Base-by-base conservation (phyloP, 2,797 vertebrate species). In the Buphagus erythrorhynchus region DNA sequence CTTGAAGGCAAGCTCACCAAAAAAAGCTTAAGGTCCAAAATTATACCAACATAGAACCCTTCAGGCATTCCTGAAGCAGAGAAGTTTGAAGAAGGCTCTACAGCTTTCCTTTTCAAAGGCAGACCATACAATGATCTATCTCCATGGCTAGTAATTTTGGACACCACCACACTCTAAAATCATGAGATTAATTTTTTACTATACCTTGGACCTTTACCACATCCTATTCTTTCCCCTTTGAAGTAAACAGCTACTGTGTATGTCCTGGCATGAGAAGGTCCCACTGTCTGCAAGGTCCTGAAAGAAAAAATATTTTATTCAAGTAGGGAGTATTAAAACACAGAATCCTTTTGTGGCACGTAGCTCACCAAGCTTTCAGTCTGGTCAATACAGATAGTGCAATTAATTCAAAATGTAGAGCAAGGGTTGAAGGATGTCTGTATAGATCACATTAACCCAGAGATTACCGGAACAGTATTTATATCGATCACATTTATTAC, bases 191-290 rank as follows among this genome's bases (percentile, higher is more conserved):
- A 63, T 43, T 85, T 93, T 81, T 93, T 93, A 96, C 90, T 76
- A 16, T 99, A 99, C 99, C 99, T 99, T 74, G 99, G 99, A 89
- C 99, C 99, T 98, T 99, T 99, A 93, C 99, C 99, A 16, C 99
- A 99, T 97, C 99, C 99, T 88, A 99, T 99, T 61, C 99, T 98
- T 95, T 99, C 99, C 26, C 99, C 99, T 98, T 99, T 99, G 98
- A 99, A 99, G 95, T 99, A 99, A 72, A 99, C 99, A 13, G 99
- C 99, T 31, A 99, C 99, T 0, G 99, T 99, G 97, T 99, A 99
- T 25, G 99, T 99, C 86, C 99, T 98, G 11, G 99, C 99, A 75
- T 99, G 99, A 13, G 99, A 99, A 0, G 99, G 99, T 14, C 99
- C 99, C 45, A 99, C 99, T 0, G 99, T 99, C 98, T 99, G 99